Evolutionary conservation across 2,888 invertebrate species (phyloP).

Genomic region (Tenthredo livida): DNA sequence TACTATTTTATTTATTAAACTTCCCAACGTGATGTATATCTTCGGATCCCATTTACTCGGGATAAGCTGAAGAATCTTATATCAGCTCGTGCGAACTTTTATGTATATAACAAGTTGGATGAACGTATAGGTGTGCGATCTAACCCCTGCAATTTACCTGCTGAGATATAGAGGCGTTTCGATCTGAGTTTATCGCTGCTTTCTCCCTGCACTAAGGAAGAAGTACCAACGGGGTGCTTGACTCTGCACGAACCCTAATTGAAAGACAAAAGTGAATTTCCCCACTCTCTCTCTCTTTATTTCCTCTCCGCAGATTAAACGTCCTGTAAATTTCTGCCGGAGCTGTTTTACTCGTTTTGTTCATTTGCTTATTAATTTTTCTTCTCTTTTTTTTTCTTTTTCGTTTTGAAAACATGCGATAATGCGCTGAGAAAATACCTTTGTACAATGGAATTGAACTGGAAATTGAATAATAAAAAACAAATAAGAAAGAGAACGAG

Average conservation of each 20-base stretch:
- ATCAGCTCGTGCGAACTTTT: not conserved
- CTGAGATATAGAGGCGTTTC: not conserved
- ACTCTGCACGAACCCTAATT: slow-evolving; percentile 7
- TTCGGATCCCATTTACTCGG: not conserved
- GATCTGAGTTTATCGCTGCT: slow-evolving; percentile 3
- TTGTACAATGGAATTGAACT: not conserved
- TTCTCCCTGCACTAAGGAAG: not conserved
- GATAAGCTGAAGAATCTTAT: not conserved
- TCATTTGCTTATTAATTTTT: slow-evolving; percentile 9
- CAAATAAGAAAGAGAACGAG: not conserved
- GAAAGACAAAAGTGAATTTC: slow-evolving; percentile 17
- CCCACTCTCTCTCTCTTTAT: not conserved
- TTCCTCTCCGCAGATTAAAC: not conserved
- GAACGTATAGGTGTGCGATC: not conserved
- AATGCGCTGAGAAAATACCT: not conserved
- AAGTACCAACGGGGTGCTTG: not conserved
- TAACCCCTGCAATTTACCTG: not conserved
- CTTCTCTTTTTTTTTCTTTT: not conserved
- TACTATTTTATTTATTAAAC: not conserved
- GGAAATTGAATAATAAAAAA: not conserved
- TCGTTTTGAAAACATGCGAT: not conserved
- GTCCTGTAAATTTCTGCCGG: not conserved
- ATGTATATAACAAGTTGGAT: not conserved
- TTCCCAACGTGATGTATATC: not conserved
- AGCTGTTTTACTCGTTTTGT: not conserved